Evolutionary conservation across 2,113 vertebrate genomes (phyloP), one percentile per base, ranked within the genome.

Genomic region (Caranx melampygus): DNA sequence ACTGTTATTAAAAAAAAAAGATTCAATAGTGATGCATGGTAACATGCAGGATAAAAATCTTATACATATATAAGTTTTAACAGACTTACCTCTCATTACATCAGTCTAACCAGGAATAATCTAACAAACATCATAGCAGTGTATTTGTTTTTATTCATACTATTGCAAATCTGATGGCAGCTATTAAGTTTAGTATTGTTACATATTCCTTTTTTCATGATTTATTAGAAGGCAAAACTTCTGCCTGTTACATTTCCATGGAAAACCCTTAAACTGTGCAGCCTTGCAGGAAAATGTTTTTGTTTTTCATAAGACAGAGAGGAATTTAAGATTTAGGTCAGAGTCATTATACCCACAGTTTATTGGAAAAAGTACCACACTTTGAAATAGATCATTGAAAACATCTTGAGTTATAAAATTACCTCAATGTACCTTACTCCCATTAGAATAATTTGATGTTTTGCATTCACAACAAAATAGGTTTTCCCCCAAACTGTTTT

Each of bases 161-260:
- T 58, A 21, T 67, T 81, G 33, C 21, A 54, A 34, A 66, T 82
- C 3, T 71, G 5, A 81, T 58, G 85, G 87, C 89, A 91, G 86
- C 86, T 87, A 79, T 54, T 20, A 45, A 7, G 45, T 40, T 45
- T 62, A 54, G 3, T 62, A 47, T 51, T 81, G 2, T 45, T 33
- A 16, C 35, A 1, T 16, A 35, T 1, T 45, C 6, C 5, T 42
- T 42, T n/a, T 81, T 58, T 33, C 57, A 37, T 52, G 33, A 1
- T 15, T 52, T 34, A 15, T 37, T 78, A 33, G 0, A 65, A 20
- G 35, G 65, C 14, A 31, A 45, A 64, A 20, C 44, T 65, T 18
- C 72, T 58, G 1, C 37, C 20, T 51, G 8, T 80, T n/a, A 60
- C 8, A 1, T 61, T 75, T 77, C 21, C 60, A 47, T 8, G 26